Evolutionary conservation across 37 sponge, comb jelly and placozoan species (phyloP).

Genomic region (Eunapius fragilis): DNA sequence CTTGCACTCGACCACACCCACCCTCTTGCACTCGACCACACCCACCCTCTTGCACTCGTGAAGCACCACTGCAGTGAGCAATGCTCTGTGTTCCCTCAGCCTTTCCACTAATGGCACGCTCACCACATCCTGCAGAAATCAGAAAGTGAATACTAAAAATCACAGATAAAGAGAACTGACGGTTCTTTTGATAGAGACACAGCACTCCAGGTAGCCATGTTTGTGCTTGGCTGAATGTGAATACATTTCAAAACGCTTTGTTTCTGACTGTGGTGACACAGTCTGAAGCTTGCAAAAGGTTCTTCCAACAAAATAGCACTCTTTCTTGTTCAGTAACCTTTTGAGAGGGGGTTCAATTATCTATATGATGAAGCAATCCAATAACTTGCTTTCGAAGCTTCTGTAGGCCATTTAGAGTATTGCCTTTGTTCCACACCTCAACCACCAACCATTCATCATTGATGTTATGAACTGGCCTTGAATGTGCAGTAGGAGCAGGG

Average conservation of each 20-base stretch:
- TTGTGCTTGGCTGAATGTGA: constrained; percentile 54
- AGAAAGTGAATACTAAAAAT: background rate
- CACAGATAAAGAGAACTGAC: background rate
- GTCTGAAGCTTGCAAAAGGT: constrained; percentile 34
- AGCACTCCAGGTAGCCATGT: constrained; percentile 19
- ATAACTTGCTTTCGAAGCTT: background rate
- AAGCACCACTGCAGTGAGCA: background rate
- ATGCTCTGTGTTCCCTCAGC: background rate
- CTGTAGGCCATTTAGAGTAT: background rate
- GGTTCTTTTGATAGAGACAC: background rate
- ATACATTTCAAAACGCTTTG: constrained; percentile 24
- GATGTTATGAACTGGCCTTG: constrained; percentile 28
- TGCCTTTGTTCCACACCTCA: constrained; percentile 34
- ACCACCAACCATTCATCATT: constrained; percentile 36
- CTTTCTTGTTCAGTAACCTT: background rate
- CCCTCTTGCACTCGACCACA: background rate
- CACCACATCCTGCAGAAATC: background rate
- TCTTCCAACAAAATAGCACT: constrained; percentile 60
- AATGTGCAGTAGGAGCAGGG: too few relatives aligned
- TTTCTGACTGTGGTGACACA: constrained; percentile 21
- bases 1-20: too few relatives aligned
- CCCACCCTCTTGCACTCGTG: background rate
- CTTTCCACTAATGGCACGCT: background rate
- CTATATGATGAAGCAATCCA: too few relatives aligned
- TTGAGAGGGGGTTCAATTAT: background rate